Conservation (phyloP, 2,113 vertebrate species). For the Cichladusa arquata region DNA sequence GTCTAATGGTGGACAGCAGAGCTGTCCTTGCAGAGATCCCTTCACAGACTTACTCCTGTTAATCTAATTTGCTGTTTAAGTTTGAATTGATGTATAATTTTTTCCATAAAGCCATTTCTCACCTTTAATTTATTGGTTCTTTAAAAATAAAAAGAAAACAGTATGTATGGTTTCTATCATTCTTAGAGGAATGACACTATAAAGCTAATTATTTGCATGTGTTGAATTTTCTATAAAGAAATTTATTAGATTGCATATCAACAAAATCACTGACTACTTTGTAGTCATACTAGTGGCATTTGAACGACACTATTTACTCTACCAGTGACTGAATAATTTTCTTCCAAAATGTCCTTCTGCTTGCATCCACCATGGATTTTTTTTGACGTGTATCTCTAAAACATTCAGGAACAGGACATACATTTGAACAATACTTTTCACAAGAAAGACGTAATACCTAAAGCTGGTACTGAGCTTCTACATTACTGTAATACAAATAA, state of each 20-base stretch:
- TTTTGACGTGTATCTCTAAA: not conserved
- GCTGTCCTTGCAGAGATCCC: not conserved
- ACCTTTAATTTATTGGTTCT: not conserved
- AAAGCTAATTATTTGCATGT: not conserved
- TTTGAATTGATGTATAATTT: not conserved
- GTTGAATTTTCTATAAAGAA: not conserved
- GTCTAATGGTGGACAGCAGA: not conserved
- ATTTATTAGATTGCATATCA: not conserved
- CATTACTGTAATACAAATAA: not conserved
- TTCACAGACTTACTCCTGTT: not conserved
- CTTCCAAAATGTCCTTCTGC: not conserved
- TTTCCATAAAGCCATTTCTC: not conserved
- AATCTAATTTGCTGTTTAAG: not conserved
- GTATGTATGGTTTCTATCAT: not conserved
- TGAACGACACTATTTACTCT: not conserved
- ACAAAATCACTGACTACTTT: not conserved
- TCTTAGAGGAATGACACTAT: not conserved
- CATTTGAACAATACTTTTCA: not conserved
- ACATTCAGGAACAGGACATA: not conserved
- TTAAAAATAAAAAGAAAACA: not conserved
- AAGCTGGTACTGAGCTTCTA: not conserved
- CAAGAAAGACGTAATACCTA: not conserved
- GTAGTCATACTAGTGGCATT: not conserved
- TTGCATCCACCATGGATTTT: not conserved
- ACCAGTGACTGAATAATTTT: not conserved